Base-by-base conservation (phyloP, 2,888 invertebrate genomes). In the Resseliella maxima region DNA sequence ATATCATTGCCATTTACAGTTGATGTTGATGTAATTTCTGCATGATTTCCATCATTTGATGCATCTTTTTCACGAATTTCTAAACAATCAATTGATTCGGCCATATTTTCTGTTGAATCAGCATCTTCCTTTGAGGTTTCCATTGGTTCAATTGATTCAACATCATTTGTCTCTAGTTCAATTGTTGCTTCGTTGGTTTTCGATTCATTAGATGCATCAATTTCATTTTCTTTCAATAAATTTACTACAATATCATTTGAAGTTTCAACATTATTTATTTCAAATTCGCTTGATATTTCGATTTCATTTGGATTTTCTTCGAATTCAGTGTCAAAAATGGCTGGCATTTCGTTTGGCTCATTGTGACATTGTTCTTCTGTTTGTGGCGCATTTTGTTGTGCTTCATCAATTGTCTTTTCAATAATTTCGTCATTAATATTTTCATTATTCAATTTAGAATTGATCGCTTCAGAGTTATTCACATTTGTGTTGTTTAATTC, bases 21-120 rank as follows among this genome's bases (percentile, higher is more conserved):
- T 72, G 72, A 72, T 24, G 72, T 72, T 1, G 72, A 72, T 35
- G 72, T 31, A n/a, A 72, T 72, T 72, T 72, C 72, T 5, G n/a
- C 24, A 8, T 85, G 38, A 85, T 24, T 85, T n/a, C 41, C 83
- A 24, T 64, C 1, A 41, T 38, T 36, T 41, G 72, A 24, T 41
- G 27, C 27, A 0, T 38, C 72, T 24, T 36, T 72, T 27, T 86
- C 86, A 27, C 1, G 24, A 41, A 27, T 41, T 5, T 72, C 72
- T 15, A 35, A 72, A 15, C 31, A 0, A 24, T 85, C 83, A 8
- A 24, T 24, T 1, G 83, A 83, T 83, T 83, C 41, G 2, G 38
- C 83, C 24, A 41, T 41, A 38, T 83, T 83, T 83, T 83, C 83
- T n/a, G 12, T 41, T 0, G 8, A 36, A 83, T 83, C 83, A 12